Base-by-base conservation (phyloP, 2,113 vertebrate species). In the Campylomormyrus numenius region DNA sequence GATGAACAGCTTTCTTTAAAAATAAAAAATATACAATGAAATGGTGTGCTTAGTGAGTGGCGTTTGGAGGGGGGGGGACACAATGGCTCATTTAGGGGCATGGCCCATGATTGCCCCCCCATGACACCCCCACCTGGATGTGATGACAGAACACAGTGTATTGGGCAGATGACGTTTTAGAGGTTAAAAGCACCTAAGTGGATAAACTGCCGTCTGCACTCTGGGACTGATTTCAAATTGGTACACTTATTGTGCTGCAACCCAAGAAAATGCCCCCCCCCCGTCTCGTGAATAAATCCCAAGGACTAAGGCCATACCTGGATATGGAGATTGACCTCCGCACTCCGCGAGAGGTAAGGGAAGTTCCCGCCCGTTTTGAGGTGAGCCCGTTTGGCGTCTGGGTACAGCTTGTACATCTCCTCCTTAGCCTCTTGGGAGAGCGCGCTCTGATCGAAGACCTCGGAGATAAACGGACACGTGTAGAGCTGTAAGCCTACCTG, bases 401-500 rank as follows among this genome's bases (percentile, higher is more conserved):
- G 98, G 80, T 98, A 99, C 90, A 99, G 94, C 85, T 99, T 99
- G 90, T 99, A 99, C 98, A 99, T 99, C 93, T 99, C 98, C 90
- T 99, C 98, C 92, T 99, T 99, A 1, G 98, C 98, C 93, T 99
- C 98, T 0, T 96, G 96, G 0, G 98, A 99, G 88, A 99, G 97
- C 0, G 98, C 98, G 0, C 98, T 99, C 96, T 99, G 98, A 94
- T 99, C 98, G 89, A 99, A 99, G 89, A 99, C 98, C 98, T 99
- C 0, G 0, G 1, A 45, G 77, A 10, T 50, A 86, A 45, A 88
- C n/a, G 56, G 11, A 93, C 10, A 90, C 3, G 90, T 15, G 48
- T 35, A 88, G 35, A 62, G 52, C 48, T 19, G 13, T 50, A 88
- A 88, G 83, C 85, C 27, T 52, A 17, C 31, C 27, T 11, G 17